Evolutionary conservation across 2,113 vertebrate species (phyloP), one percentile per base, ranked within the genome.

Genomic region (Grus americana): DNA sequence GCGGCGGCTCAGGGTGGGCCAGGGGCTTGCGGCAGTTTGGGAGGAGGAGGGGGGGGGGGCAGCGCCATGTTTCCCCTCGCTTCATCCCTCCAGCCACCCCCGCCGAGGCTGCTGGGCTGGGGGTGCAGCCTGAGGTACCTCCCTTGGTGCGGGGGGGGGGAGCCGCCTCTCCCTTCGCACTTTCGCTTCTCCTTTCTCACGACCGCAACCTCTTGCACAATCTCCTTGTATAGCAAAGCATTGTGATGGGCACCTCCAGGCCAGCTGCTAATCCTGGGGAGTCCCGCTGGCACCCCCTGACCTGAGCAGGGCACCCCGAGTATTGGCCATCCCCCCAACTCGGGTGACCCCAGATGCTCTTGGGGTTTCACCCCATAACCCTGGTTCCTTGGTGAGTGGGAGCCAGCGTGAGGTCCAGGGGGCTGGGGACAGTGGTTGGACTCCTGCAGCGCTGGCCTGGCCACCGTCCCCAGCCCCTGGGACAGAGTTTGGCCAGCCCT

Each of bases 161-260:
- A 81, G 80, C 63, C 23, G 47, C 74, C 86, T 96, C 86, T 86
- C 54, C 17, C 61, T 91, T 92, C 68, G 10, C 91, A 70, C 94
- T 97, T 96, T 96, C 93, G 11, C 95, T 95, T 97, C 95, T 92
- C 76, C 76, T 96, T 96, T 96, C 94, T 95, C 95, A 92, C 86
- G 73, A 91, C 94, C 88, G 36, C 88, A 79, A 83, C 47, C n/a
- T 80, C 91, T 93, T 91, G 79, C 87, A 68, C 94, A 95, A 86
- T 34, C 90, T 78, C 74, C 70, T 36, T 8, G 70, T 88, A 20
- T 7, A 24, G 63, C 38, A 11, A 27, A 92, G 68, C 24, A 16
- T 26, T 36, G 23, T 8, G 79, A 61, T 38, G 82, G 86, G 79
- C 87, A 89, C 50, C 82, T 38, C 66, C 32, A 3, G 32, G 29